Conservation (phyloP, 2,113 vertebrate species). For the Arizona elegans region DNA sequence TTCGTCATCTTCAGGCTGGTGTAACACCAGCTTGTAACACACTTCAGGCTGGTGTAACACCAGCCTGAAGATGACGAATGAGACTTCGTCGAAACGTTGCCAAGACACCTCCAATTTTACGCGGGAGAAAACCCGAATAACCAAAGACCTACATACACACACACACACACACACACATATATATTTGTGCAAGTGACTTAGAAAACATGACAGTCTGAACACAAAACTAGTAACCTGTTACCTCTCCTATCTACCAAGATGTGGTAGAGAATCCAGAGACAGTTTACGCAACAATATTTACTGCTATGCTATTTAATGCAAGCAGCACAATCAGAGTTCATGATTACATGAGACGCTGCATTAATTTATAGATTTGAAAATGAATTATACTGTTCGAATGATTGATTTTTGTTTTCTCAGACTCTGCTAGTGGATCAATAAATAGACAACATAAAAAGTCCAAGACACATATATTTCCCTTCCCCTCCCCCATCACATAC, state of each 20-base stretch:
- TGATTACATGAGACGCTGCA: neutral
- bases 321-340: neutral
- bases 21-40: too few species aligned
- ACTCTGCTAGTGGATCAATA: neutral
- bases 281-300: neutral
- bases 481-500: too few species aligned
- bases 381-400: neutral
- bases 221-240: neutral
- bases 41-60: too few species aligned
- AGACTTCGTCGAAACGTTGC: too few species aligned
- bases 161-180: too few species aligned
- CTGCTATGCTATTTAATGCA: neutral
- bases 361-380: neutral
- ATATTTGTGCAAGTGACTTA: neutral
- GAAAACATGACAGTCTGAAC: neutral
- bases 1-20: too few species aligned
- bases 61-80: too few species aligned
- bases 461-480: neutral
- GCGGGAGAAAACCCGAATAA: too few species aligned
- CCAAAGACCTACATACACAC: too few species aligned
- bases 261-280: neutral
- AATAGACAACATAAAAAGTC: neutral
- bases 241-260: neutral
- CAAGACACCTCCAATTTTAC: too few species aligned
- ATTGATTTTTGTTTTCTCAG: neutral